Percentiles rank a stretch among this genome's conserved stretches.
Conservation (phyloP, 2,797 vertebrate genomes). For the Falco berigora region DNA sequence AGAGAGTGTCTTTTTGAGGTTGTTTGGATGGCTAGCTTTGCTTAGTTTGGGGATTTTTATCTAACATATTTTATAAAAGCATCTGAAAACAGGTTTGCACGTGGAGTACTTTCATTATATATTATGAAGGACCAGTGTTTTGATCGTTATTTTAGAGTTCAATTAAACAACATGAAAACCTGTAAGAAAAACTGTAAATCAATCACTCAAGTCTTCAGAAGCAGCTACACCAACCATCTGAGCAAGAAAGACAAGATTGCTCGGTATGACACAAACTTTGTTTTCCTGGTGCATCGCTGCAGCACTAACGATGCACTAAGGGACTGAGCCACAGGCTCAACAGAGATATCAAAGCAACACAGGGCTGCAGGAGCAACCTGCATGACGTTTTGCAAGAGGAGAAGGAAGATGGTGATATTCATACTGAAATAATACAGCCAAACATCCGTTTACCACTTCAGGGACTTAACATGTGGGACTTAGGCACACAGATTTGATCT, state of each 20-base stretch:
- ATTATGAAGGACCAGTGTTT: background rate
- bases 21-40: background rate
- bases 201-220: background rate
- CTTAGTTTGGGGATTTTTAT: background rate
- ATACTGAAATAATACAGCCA: background rate
- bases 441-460: background rate
- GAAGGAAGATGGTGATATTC: background rate
- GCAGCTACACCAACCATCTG: background rate
- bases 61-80: fast-evolving
- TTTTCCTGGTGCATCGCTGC: background rate
- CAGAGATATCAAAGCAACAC: background rate
- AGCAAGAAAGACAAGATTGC: background rate
- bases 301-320: no score
- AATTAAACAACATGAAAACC: background rate
- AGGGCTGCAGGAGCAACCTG: background rate
- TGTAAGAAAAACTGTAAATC: background rate
- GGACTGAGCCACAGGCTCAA: background rate
- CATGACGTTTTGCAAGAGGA: fast-evolving
- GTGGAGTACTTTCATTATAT: background rate
- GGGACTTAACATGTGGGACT: fast-evolving
- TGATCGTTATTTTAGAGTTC: background rate
- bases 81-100: background rate
- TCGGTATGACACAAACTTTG: background rate
- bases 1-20: background rate
- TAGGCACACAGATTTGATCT: background rate